Evolutionary conservation across 2,797 vertebrate species (phyloP).

Genomic region (Poecilia picta): DNA sequence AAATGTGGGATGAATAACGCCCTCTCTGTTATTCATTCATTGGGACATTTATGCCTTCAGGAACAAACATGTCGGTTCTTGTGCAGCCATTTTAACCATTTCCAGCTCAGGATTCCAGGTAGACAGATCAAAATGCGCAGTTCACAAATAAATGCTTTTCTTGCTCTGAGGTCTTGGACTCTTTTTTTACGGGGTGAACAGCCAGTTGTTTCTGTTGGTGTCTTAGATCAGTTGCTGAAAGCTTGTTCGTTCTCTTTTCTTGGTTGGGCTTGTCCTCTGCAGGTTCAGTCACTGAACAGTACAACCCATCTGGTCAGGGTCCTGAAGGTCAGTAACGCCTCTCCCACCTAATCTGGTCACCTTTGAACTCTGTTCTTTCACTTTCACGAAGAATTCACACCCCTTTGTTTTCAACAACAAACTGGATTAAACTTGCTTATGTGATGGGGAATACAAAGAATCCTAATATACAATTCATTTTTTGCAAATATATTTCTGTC

Average conservation of each 20-base stretch:
- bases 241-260: slow-evolving; percentile 75
- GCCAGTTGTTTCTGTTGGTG: background rate
- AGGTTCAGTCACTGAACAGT: slow-evolving; percentile 84
- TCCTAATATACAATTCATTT: background rate
- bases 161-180: background rate
- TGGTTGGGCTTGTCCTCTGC: slow-evolving; percentile 83
- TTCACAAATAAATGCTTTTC: background rate
- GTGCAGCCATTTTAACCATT: background rate
- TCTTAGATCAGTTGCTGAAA: slow-evolving; percentile 73
- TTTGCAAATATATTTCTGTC: background rate
- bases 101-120: background rate
- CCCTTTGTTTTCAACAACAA: background rate
- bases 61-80: background rate
- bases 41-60: background rate
- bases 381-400: background rate
- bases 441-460: background rate
- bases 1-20: background rate
- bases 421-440: background rate
- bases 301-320: slow-evolving; percentile 86
- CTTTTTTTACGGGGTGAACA: background rate
- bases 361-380: background rate
- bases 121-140: background rate
- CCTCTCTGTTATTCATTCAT: background rate
- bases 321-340: slow-evolving; percentile 78
- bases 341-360: background rate